These are phyloP conservation scores for Eulemur mongoz DNA, from an alignment of 2,797 vertebrate genomes.

Conservation along the genomic window DNA sequence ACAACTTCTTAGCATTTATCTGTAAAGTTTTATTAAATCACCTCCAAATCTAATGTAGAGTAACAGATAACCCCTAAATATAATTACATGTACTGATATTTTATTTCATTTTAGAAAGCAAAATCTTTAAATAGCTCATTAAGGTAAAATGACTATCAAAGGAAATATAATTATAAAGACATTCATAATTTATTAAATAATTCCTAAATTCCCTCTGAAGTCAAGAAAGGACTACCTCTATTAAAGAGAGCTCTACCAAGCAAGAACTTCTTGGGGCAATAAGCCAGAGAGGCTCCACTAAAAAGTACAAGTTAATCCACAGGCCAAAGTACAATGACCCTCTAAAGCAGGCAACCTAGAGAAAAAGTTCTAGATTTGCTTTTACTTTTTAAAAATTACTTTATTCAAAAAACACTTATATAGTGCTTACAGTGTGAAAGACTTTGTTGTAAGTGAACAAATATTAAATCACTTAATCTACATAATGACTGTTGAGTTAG, in stretches of 20 bases:
- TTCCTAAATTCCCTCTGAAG: slow-evolving; percentile 27
- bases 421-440: neutral
- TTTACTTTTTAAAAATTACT: slow-evolving; percentile 45
- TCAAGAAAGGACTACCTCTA: slow-evolving; percentile 28
- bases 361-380: slow-evolving; percentile 1
- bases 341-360: slow-evolving; percentile 17
- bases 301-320: neutral
- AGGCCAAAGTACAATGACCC: neutral
- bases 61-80: neutral
- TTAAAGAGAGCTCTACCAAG: slow-evolving; percentile 21
- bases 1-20: slow-evolving; percentile 3
- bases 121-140: slow-evolving; percentile 18
- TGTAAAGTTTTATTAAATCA: slow-evolving; percentile 29
- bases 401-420: neutral
- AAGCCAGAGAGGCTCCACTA: neutral
- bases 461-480: slow-evolving; percentile 4
- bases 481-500: neutral
- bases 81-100: neutral
- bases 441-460: neutral
- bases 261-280: neutral
- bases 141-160: slow-evolving; percentile 38
- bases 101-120: slow-evolving; percentile 49
- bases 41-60: neutral
- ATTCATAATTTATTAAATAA: slow-evolving; percentile 27
- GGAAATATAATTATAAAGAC: slow-evolving; percentile 40